A percentile compares a stretch with the other conserved stretches of the same genome.
These are phyloP conservation scores for Scaptodrosophila latifasciaeformis DNA, from an alignment of 2,888 invertebrate genomes.

Conservation along the genomic window DNA sequence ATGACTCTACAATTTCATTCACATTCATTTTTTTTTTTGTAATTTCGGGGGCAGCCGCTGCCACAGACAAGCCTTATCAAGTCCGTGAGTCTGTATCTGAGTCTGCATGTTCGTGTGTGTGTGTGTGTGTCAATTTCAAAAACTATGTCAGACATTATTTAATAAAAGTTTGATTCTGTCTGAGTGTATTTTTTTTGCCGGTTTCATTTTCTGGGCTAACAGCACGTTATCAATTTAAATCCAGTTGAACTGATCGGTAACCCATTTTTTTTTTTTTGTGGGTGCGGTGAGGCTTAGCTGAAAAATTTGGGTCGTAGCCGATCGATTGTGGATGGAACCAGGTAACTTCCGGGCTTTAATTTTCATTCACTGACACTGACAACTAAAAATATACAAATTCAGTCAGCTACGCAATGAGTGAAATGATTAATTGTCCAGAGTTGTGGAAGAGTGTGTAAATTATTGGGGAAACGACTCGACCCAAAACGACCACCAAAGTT, in stretches of 20 bases:
- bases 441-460: conserved; percentile 49
- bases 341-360: conserved; percentile 69
- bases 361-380: conserved; percentile 16
- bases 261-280: too few relatives aligned
- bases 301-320: conserved; percentile 21
- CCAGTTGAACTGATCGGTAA: too few relatives aligned
- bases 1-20: conserved; percentile 69
- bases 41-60: too few relatives aligned
- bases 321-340: conserved; percentile 27
- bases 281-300: conserved; percentile 50
- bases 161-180: too few relatives aligned
- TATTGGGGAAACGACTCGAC: conserved; percentile 1
- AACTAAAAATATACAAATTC: conserved; percentile 12
- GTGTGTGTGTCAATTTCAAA: conserved; percentile 21
- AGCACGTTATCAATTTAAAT: too few relatives aligned
- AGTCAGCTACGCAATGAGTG: conserved; percentile 30
- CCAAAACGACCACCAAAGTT: conserved; percentile 3
- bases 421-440: conserved; percentile 63
- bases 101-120: too few relatives aligned
- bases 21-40: too few relatives aligned
- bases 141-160: conserved; percentile 66
- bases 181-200: conserved; percentile 51
- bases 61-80: too few relatives aligned
- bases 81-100: too few relatives aligned
- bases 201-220: conserved; percentile 29